A percentile compares a stretch with the other conserved stretches of the same genome.
phyloP scores from a whole-genome alignment of 2,113 vertebrate species.

The Vulpes ferrilata region DNA sequence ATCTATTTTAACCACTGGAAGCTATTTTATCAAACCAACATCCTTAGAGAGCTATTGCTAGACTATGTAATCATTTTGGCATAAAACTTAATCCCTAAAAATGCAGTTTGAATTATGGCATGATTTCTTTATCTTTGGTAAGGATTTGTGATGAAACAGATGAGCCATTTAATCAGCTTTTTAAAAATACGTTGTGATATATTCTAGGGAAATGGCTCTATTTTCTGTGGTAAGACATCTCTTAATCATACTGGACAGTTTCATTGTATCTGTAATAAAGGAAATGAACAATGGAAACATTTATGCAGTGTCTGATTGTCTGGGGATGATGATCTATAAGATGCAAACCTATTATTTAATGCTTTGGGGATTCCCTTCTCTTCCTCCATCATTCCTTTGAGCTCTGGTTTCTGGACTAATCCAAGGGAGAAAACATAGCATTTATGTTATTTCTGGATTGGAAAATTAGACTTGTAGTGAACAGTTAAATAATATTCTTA shows the following conservation, averaged over 20 bases:
- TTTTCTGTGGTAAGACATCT: conserved; percentile 72
- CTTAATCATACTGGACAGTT: conserved; percentile 80
- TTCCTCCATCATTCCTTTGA: conserved; percentile 68
- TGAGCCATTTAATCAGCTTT: conserved; percentile 74
- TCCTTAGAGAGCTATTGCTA: conserved; percentile 71
- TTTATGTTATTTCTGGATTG: conserved; percentile 71
- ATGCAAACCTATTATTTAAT: conserved; percentile 77
- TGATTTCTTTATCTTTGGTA: conserved; percentile 76
- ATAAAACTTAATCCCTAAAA: conserved; percentile 74
- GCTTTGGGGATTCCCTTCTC: conserved; percentile 74
- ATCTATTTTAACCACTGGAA: conserved; percentile 62
- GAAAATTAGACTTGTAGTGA: conserved; percentile 67
- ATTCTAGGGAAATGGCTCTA: conserved; percentile 73
- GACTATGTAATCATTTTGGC: conserved; percentile 80
- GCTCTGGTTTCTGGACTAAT: conserved; percentile 75
- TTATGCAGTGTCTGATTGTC: conserved; percentile 82
- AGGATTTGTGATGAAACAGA: conserved; percentile 76
- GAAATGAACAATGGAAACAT: conserved; percentile 84
- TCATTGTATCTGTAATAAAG: conserved; percentile 76
- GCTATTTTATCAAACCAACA: conserved; percentile 67
- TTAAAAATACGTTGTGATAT: conserved; percentile 64
- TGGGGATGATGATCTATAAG: conserved; percentile 73
- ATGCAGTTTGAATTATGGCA: conserved; percentile 73
- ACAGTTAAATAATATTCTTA: conserved; percentile 74
- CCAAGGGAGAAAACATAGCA: conserved; percentile 43